A percentile compares a stretch with the other conserved stretches of the same genome.
Conservation (phyloP, 2,113 vertebrate species). For the Gadus macrocephalus region DNA sequence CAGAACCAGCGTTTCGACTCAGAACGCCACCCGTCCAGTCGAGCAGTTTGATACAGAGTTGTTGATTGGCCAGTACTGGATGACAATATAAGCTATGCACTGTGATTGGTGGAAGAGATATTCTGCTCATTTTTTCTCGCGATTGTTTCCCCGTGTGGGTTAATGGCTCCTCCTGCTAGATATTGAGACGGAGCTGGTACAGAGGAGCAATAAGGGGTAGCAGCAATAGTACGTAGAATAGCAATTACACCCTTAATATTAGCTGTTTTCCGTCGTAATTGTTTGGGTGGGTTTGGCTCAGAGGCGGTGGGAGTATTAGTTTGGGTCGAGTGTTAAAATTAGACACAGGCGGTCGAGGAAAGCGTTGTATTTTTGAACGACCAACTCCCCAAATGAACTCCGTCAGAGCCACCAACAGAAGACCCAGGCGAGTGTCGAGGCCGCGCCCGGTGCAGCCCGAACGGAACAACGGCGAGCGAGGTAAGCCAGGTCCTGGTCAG, state of each 20-base stretch:
- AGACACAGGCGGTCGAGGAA: conserved; percentile 58
- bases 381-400: conserved; percentile 98
- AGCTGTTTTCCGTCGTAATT: conserved; percentile 48
- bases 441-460: conserved; percentile 98
- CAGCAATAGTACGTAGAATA: conserved; percentile 57
- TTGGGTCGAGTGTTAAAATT: conserved; percentile 51
- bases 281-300: conserved; percentile 37
- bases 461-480: conserved; percentile 91
- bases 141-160: conserved; percentile 77
- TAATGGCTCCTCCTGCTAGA: conserved; percentile 97
- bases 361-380: conserved; percentile 64
- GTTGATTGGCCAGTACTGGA: background rate
- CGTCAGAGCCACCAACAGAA: conserved; percentile 98
- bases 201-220: conserved; percentile 66
- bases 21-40: background rate
- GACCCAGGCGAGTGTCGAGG: conserved; percentile 99
- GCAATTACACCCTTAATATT: conserved; percentile 51
- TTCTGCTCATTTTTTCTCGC: conserved; percentile 41
- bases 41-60: background rate
- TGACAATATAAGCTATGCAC: background rate
- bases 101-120: background rate
- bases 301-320: conserved; percentile 43
- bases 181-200: conserved; percentile 80
- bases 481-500: conserved; percentile 63
- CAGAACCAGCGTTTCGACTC: background rate